These are phyloP conservation scores for Tupaia tana DNA, from an alignment of 2,113 vertebrate genomes.

Conservation along the genomic window DNA sequence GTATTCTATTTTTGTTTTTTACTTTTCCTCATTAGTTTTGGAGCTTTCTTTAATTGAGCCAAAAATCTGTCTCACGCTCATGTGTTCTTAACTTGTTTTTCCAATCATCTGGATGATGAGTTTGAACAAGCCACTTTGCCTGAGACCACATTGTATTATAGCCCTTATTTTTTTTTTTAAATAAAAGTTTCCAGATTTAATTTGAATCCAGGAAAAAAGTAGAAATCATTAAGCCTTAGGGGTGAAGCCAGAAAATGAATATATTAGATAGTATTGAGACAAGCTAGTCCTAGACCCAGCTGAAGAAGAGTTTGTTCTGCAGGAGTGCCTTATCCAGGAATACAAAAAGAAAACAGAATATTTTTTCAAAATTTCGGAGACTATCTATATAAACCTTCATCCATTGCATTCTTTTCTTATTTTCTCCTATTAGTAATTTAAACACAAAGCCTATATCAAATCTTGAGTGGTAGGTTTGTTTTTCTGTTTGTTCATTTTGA, in stretches of 20 bases:
- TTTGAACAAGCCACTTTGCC: background rate
- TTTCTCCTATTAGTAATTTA: background rate
- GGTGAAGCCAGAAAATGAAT: slow-evolving; percentile 2
- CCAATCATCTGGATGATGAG: background rate
- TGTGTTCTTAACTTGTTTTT: background rate
- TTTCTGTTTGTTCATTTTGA: background rate
- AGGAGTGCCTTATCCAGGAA: background rate
- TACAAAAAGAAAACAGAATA: background rate
- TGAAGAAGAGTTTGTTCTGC: background rate
- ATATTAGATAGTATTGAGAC: background rate
- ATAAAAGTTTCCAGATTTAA: slow-evolving; percentile 28
- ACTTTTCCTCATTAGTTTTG: background rate
- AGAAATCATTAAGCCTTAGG: background rate
- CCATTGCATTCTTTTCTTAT: background rate
- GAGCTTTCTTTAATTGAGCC: slow-evolving; percentile 4
- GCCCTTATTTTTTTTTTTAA: background rate
- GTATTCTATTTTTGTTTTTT: background rate
- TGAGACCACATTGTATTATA: background rate
- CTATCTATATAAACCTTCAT: background rate
- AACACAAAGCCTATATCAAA: background rate
- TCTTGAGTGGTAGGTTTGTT: background rate
- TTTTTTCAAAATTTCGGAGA: background rate
- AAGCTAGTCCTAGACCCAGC: background rate
- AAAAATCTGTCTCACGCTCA: background rate
- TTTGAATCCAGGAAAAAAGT: slow-evolving; percentile 11